A percentile compares a stretch with the other conserved stretches of the same genome.
phyloP scores from a whole-genome alignment of 1,140 invertebrate genomes.

The Aphelenchoides avenae region DNA sequence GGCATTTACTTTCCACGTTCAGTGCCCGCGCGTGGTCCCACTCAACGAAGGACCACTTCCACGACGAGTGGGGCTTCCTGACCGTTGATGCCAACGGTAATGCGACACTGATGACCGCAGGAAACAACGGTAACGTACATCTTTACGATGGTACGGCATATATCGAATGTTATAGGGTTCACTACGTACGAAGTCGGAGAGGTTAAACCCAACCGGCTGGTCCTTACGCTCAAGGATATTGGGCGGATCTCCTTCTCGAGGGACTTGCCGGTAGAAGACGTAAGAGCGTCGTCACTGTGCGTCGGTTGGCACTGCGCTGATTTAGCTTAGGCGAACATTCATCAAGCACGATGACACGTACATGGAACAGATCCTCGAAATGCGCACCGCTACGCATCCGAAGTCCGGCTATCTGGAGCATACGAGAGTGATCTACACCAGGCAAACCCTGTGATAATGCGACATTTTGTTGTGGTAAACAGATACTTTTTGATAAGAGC shows the following conservation, averaged over 20 bases:
- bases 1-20: no score
- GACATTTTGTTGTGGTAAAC: no score
- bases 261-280: slow-evolving; percentile 59
- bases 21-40: slow-evolving; percentile 58
- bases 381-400: slow-evolving; percentile 59
- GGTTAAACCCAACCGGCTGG: slow-evolving; percentile 49
- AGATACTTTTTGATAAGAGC: no score
- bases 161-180: slow-evolving; percentile 54
- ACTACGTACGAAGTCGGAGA: slow-evolving; percentile 58
- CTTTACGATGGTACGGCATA: slow-evolving; percentile 1
- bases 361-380: slow-evolving; percentile 59
- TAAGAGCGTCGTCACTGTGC: slow-evolving; percentile 21
- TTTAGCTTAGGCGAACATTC: slow-evolving; percentile 56
- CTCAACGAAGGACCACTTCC: slow-evolving; percentile 59
- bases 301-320: neutral
- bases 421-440: slow-evolving; percentile 57
- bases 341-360: slow-evolving; percentile 58
- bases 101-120: slow-evolving; percentile 58
- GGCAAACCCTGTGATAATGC: no score
- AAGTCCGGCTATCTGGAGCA: slow-evolving; percentile 57
- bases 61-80: slow-evolving; percentile 59
- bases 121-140: slow-evolving; percentile 55
- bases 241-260: slow-evolving; percentile 58
- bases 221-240: slow-evolving; percentile 57
- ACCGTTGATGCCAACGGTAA: slow-evolving; percentile 57